Base-by-base conservation (phyloP, 23 tunicate species). In the Corella eumyota region DNA sequence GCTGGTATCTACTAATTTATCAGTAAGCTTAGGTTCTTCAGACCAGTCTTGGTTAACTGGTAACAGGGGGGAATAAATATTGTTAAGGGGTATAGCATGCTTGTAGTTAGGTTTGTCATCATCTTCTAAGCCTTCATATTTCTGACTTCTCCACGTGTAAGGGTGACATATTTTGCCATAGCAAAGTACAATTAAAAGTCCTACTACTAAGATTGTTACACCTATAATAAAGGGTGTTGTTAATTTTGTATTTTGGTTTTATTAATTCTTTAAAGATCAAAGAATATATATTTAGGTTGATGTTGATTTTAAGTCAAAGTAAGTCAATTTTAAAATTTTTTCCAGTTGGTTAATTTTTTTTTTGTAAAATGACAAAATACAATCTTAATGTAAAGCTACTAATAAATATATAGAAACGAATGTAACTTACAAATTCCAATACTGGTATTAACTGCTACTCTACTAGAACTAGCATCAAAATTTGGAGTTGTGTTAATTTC, bases 51-150 rank as follows among this genome's bases (percentile, higher is more conserved):
- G 1, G 6, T 31, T 6, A 13, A n/a, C 36, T 20, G 64, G 62
- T 15, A 74, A 54, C 28, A 74, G 44, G 37, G 80, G 80, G n/a
- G 66, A 56, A 56, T 64, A 53, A 6, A 74, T 34, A 19, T 74
- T 71, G 29, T 37, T 30, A 46, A 74, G 20, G 5, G 70, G 63
- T 3, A 38, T 70, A 13, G 23, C 49, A 11, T 60, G 24, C 11
- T 60, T 60, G 33, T 33, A 27, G 45, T 19, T 34, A 6, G 45
- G 30, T 34, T 54, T 54, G 1, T 68, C 37, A 13, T 55, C 62
- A 32, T 58, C 2, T 58, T 48, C 62, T 2, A 54, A 7, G 1
- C 19, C 27, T 54, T 54, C 33, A 15, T 54, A 54, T 25, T 54
- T 33, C 1, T 7, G 3, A 15, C 26, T 40, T 64, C 51, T 51